Percentiles rank a stretch among this genome's conserved stretches.
Conservation (phyloP, 2,797 vertebrate species). For the Varecia variegata region DNA sequence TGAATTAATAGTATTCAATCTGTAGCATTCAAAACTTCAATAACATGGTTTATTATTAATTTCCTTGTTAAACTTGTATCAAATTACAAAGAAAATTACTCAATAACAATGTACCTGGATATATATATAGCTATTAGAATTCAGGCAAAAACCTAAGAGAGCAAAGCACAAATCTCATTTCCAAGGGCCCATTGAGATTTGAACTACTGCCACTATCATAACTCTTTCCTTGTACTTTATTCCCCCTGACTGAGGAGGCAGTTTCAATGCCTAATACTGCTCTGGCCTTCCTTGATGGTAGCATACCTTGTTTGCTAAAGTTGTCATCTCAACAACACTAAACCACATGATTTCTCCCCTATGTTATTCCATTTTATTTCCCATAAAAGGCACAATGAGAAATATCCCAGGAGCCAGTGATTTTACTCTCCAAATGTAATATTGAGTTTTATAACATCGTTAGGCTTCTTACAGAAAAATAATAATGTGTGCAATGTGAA, state of each 20-base stretch:
- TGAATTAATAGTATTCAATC: not conserved
- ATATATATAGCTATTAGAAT: not conserved
- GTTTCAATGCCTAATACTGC: not conserved
- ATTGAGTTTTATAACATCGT: conserved; percentile 42
- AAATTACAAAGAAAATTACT: conserved; percentile 19
- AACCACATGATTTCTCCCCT: conserved; percentile 50
- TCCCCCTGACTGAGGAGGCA: not conserved
- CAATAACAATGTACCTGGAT: not conserved
- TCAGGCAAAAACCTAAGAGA: not conserved
- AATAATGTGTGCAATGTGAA: conserved; percentile 22
- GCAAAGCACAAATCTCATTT: conserved; percentile 6
- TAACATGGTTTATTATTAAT: not conserved
- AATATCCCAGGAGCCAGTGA: conserved; percentile 44
- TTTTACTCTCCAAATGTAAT: conserved; percentile 57
- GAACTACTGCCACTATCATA: not conserved
- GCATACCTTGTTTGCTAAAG: conserved; percentile 40
- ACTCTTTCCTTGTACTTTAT: conserved; percentile 25
- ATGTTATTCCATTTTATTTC: conserved; percentile 70
- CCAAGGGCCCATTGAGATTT: not conserved
- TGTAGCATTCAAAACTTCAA: not conserved
- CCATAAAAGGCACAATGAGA: conserved; percentile 72
- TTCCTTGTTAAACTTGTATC: not conserved
- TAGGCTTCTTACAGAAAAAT: conserved; percentile 66
- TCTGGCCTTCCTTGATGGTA: not conserved
- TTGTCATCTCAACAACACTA: conserved; percentile 40